Base-by-base conservation (phyloP, 2,797 vertebrate species). In the Labeo calbasu region DNA sequence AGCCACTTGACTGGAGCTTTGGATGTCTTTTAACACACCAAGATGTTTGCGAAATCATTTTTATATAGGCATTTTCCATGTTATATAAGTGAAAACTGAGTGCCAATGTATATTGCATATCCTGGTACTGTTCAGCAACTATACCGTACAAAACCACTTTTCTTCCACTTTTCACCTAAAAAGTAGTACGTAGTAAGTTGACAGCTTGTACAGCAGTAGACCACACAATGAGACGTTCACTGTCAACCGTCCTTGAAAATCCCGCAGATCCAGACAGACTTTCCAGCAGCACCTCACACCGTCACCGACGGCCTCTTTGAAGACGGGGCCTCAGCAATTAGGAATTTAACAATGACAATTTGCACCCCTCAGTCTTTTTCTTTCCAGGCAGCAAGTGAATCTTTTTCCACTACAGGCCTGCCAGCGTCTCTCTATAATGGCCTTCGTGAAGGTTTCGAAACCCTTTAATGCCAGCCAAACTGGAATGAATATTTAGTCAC, bases 171-270 rank as follows among this genome's bases (percentile, higher is more conserved):
- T 51, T 46, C 12, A 63, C n/a, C 36, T 32, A 15, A 28, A 68
- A 68, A 36, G 32, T 36, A 36, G 32, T 36, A 48, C 86, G 69
- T 43, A 7, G 17, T 70, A 88, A 79, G 13, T 69, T 46, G 59
- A 79, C 81, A 82, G 25, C 55, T 48, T 48, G 68, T 13, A 78
- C 86, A 84, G 83, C 79, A 61, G 69, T 13, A 80, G 92, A 94
- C 94, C 93, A 94, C 93, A 94, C 93, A 94, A 92, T 83, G 89
- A 91, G 92, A 77, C 84, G 23, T 87, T 86, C 81, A 79, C 90
- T 84, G 43, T 46, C 43, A 83, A 83, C 84, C 80, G 81, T 88
- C n/a, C 89, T 91, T 89, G 89, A 91, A 92, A 93, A 94, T 92
- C 91, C 89, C 90, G 87, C 88, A 82, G 84, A 90, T 88, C 89